Evolutionary conservation across 2,113 vertebrate genomes (phyloP).

Genomic region (Plecotus auritus): DNA sequence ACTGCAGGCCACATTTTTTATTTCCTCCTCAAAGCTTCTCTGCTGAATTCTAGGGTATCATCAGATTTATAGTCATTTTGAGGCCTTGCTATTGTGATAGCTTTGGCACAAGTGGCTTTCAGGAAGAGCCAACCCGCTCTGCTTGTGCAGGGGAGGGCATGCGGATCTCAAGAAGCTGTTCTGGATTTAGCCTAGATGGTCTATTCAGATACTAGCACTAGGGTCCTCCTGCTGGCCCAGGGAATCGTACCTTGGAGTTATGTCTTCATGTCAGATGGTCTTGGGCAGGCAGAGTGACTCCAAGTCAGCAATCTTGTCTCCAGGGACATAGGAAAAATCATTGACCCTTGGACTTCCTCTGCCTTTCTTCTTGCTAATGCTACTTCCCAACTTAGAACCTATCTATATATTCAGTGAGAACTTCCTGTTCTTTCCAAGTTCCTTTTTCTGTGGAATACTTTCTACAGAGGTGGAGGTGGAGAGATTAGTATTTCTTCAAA

Average conservation of each 20-base stretch:
- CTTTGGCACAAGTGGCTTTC: neutral
- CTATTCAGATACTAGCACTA: neutral
- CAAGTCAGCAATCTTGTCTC: neutral
- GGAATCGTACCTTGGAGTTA: constrained; percentile 45
- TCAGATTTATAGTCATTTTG: neutral
- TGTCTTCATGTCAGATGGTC: neutral
- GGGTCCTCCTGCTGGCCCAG: neutral
- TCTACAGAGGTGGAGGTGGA: neutral
- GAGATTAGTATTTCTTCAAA: constrained; percentile 56
- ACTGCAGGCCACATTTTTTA: neutral
- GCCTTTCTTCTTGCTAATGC: neutral
- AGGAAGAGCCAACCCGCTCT: neutral
- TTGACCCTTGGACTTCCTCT: neutral
- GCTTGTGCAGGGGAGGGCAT: neutral
- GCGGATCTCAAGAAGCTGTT: neutral
- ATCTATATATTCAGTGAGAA: neutral
- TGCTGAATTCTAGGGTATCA: neutral
- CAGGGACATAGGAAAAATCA: neutral
- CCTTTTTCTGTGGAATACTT: constrained; percentile 35
- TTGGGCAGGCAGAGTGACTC: neutral
- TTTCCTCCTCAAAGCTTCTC: neutral
- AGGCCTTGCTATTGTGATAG: neutral
- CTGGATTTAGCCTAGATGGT: neutral
- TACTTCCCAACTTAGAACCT: neutral
- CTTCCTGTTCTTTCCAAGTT: neutral